Evolutionary conservation across 1,140 invertebrate genomes (phyloP).

Genomic region (Brachionus asplanchnoidis): DNA sequence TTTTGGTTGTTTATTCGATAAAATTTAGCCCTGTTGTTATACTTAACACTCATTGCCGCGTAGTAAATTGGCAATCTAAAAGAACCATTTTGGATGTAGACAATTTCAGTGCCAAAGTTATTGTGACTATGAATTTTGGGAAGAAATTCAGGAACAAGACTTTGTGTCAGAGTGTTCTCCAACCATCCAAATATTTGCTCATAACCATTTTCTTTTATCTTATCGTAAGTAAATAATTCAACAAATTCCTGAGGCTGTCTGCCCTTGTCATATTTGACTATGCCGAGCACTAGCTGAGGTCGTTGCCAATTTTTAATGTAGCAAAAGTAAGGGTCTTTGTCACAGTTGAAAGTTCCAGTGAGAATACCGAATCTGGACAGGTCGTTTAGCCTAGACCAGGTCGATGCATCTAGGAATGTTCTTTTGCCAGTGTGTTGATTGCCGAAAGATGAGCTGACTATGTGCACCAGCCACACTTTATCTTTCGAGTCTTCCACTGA

Average conservation of each 20-base stretch:
- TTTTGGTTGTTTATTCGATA: neutral
- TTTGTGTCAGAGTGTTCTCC: neutral
- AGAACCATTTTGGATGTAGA: neutral
- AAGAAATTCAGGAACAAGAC: neutral
- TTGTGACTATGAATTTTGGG: neutral
- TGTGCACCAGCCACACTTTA: conserved; percentile 19
- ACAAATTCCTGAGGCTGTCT: neutral
- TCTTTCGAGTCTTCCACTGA: conserved; percentile 13
- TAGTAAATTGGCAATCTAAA: conserved; percentile 13
- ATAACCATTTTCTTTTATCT: neutral
- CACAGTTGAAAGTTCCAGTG: conserved; percentile 22
- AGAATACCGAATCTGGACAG: conserved; percentile 22
- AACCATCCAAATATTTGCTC: conserved; percentile 17
- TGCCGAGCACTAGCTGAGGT: neutral
- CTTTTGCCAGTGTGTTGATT: neutral
- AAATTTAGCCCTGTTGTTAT: conserved; percentile 11
- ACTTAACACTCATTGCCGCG: conserved; percentile 25
- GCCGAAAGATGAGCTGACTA: neutral
- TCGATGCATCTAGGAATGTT: neutral
- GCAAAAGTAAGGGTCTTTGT: conserved; percentile 26
- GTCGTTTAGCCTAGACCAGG: neutral
- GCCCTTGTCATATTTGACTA: neutral
- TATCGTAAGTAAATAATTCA: conserved; percentile 3
- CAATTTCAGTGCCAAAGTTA: neutral
- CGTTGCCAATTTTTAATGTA: neutral